Evolutionary conservation across 2,888 invertebrate species (phyloP), one percentile per base, ranked within the genome.

Genomic region (Papilio protenor): DNA sequence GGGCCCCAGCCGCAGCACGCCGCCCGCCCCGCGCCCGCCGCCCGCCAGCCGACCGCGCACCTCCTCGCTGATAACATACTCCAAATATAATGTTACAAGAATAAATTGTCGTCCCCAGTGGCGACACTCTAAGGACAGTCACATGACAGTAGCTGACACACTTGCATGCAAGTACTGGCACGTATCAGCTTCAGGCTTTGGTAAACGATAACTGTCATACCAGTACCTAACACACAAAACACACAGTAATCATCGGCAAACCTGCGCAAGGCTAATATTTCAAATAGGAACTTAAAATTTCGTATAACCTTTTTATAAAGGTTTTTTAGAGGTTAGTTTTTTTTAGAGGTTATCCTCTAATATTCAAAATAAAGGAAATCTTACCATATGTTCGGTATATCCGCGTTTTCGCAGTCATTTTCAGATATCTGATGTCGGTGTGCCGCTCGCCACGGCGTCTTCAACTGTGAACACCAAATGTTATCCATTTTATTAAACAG

Each of bases 331-430:
- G n/a, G n/a, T n/a, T n/a, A n/a, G n/a, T n/a, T n/a, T n/a, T n/a
- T n/a, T n/a, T n/a, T n/a, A n/a, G n/a, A n/a, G n/a, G n/a, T n/a
- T n/a, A n/a, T n/a, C 8, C 21, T 5, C n/a, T 23, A 59, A 27
- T 14, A 8, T 4, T 14, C 16, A 18, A 59, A 59, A 59, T 23
- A 1, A 40, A 2, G 0, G 33, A 64, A 33, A 27, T 64, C 64
- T 64, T 2, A 64, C 66, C 66, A 66, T n/a, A 66, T 4, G 0
- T 16, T 66, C 11, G 66, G 66, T 66, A 66, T 66, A 27, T 66
- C 40, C 66, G 40, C 40, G 40, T 66, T 40, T 10, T 66, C 40
- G 2, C 10, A n/a, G 3, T 66, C 66, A n/a, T 40, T 27, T 66
- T 40, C 40, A n/a, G 40, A 40, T 66, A 66, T 66, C n/a, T n/a